phyloP scores from a whole-genome alignment of 1,140 invertebrate genomes.

The Brachionus angularis region DNA sequence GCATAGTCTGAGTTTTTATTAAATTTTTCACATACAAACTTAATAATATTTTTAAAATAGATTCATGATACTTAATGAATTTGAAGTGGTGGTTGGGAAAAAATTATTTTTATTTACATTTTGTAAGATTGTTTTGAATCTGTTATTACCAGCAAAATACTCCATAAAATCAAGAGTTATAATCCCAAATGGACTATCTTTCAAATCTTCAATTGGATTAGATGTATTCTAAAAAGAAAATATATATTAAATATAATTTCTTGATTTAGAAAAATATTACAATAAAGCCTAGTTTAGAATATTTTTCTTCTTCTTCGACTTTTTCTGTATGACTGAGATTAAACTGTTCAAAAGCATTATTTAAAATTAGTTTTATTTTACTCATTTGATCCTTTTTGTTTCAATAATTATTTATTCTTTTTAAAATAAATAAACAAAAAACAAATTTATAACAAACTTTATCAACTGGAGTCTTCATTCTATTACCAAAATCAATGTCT shows the following conservation, averaged over 20 bases:
- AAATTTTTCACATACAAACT: constrained; percentile 20
- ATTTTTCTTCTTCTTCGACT: constrained; percentile 9
- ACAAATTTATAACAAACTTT: background rate
- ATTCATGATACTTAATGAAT: no score
- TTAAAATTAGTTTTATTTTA: background rate
- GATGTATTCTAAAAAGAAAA: background rate
- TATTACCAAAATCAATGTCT: constrained; percentile 2
- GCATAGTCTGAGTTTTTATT: constrained; percentile 10
- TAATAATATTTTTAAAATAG: no score
- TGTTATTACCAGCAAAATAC: background rate
- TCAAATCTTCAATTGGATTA: constrained; percentile 29
- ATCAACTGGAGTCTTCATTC: background rate
- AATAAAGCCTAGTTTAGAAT: constrained; percentile 6
- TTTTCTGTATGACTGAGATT: background rate
- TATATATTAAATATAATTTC: background rate
- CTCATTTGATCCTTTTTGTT: background rate
- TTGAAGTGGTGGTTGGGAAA: no score
- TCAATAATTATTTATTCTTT: background rate
- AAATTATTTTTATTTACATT: constrained; percentile 13
- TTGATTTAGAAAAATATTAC: background rate
- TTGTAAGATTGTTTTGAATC: constrained; percentile 10
- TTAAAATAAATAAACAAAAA: background rate
- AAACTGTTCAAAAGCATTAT: background rate
- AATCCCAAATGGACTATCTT: background rate
- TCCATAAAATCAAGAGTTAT: constrained; percentile 33